A percentile compares a stretch with the other conserved stretches of the same genome.
Conservation (phyloP, 1,140 invertebrate genomes). For the Bathynomus jamesi region DNA sequence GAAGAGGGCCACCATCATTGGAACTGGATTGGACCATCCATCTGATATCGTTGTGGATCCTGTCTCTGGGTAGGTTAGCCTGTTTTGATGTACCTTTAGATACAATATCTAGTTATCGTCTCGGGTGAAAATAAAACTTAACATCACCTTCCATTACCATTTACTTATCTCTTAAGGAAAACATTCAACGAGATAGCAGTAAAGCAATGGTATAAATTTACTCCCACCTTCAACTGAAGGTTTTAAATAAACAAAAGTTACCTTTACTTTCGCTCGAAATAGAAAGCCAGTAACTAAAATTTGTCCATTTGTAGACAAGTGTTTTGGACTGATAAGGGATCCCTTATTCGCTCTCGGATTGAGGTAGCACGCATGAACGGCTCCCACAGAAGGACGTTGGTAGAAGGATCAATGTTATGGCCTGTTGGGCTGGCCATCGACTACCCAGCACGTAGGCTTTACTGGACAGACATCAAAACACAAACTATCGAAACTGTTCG, state of each 20-base stretch:
- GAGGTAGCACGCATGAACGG: slow-evolving; percentile 39
- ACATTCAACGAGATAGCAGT: too few relatives aligned
- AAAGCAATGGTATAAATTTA: too few relatives aligned
- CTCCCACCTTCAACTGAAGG: too few relatives aligned
- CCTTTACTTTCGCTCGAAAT: too few relatives aligned
- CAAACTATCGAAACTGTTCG: slow-evolving; percentile 65
- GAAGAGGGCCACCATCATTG: slow-evolving; percentile 51
- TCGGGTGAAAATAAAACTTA: too few relatives aligned
- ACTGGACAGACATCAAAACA: slow-evolving; percentile 66
- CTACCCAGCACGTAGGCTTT: slow-evolving; percentile 56
- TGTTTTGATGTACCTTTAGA: not conserved
- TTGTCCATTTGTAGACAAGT: slow-evolving; percentile 23
- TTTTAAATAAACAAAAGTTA: too few relatives aligned
- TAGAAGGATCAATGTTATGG: slow-evolving; percentile 52
- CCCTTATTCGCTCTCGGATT: slow-evolving; percentile 8
- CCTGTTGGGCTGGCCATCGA: slow-evolving; percentile 62
- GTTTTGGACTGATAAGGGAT: slow-evolving; percentile 19
- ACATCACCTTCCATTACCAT: too few relatives aligned
- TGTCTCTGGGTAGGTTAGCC: slow-evolving; percentile 49
- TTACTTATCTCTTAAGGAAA: too few relatives aligned
- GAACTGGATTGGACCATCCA: slow-evolving; percentile 52
- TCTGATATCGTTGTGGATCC: slow-evolving; percentile 62
- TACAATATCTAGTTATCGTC: slow-evolving; percentile 8
- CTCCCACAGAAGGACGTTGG: slow-evolving; percentile 58
- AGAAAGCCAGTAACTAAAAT: too few relatives aligned